phyloP scores from a whole-genome alignment of 1,140 invertebrate genomes.

The Drosophila serrata region DNA sequence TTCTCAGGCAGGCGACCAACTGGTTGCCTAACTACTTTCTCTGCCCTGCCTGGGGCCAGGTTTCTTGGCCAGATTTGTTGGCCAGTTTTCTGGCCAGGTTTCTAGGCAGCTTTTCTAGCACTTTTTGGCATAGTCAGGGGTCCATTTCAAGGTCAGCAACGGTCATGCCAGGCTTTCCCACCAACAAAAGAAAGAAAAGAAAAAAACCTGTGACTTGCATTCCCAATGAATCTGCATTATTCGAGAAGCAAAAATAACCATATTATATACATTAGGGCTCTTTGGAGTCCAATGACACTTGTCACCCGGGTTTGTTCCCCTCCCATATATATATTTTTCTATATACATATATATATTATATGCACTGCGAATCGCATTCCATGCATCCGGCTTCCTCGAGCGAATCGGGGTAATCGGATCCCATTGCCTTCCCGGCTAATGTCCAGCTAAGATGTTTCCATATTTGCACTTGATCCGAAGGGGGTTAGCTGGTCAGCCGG shows the following conservation, averaged over 20 bases:
- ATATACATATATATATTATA: neutral
- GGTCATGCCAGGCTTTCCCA: slow-evolving; percentile 44
- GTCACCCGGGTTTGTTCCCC: slow-evolving; percentile 35
- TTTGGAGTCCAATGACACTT: slow-evolving; percentile 57
- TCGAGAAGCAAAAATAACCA: slow-evolving; percentile 10
- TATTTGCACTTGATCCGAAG: slow-evolving; percentile 22
- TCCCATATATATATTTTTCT: neutral
- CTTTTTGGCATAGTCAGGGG: slow-evolving; percentile 43
- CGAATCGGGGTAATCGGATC: slow-evolving; percentile 53
- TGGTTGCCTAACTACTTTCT: slow-evolving; percentile 71
- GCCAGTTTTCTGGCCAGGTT: slow-evolving; percentile 42
- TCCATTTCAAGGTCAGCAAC: slow-evolving; percentile 70
- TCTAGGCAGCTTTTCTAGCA: slow-evolving; percentile 33
- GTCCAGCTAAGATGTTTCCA: slow-evolving; percentile 9
- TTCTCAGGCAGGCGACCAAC: slow-evolving; percentile 55
- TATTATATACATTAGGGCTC: slow-evolving; percentile 10
- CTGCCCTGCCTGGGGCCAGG: slow-evolving; percentile 50
- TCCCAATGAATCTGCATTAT: slow-evolving; percentile 44
- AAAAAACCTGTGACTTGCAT: slow-evolving; percentile 43
- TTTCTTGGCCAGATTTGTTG: slow-evolving; percentile 25
- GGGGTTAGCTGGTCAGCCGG: slow-evolving; percentile 24
- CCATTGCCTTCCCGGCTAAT: slow-evolving; percentile 6
- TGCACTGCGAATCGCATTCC: slow-evolving; percentile 33
- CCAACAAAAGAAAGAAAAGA: slow-evolving; percentile 18
- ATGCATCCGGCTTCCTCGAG: slow-evolving; percentile 48